Evolutionary conservation across 2,888 invertebrate genomes (phyloP).

Genomic region (Agriopis leucophaearia): DNA sequence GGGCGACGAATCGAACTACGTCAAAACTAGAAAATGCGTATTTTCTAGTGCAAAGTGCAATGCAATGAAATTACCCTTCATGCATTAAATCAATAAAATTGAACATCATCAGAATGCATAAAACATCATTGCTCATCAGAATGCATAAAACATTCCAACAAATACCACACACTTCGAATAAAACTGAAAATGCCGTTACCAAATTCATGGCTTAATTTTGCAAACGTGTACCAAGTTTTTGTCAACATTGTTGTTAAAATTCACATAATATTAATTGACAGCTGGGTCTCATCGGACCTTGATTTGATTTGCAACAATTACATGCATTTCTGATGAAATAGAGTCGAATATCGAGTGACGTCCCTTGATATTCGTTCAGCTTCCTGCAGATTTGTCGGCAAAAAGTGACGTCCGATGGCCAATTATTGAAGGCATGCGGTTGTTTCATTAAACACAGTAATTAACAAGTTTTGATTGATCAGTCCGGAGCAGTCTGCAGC

Average conservation of each 20-base stretch:
- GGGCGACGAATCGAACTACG: no score
- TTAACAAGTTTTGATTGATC: slow-evolving; percentile 18
- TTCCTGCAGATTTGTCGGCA: slow-evolving; percentile 36
- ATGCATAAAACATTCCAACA: neutral
- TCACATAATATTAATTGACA: slow-evolving; percentile 12
- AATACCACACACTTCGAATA: slow-evolving; percentile 3
- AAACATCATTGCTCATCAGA: neutral
- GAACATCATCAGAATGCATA: neutral
- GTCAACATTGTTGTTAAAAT: slow-evolving; percentile 3
- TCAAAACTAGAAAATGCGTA: no score
- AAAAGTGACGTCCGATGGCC: slow-evolving; percentile 37
- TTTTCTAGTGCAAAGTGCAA: no score
- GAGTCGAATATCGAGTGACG: slow-evolving; percentile 5
- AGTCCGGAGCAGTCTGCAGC: neutral
- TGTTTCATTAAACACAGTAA: slow-evolving; percentile 24
- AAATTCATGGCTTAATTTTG: slow-evolving; percentile 19
- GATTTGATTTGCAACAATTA: neutral
- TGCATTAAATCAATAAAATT: neutral
- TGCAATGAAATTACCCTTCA: no score
- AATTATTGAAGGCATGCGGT: slow-evolving; percentile 29
- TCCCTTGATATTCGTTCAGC: neutral
- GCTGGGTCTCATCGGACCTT: neutral
- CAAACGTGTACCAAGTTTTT: slow-evolving; percentile 9
- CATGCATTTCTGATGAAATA: neutral
- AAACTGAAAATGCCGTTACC: neutral